Evolutionary conservation across 2,113 vertebrate species (phyloP).

Genomic region (Coptodon bakossiorum): DNA sequence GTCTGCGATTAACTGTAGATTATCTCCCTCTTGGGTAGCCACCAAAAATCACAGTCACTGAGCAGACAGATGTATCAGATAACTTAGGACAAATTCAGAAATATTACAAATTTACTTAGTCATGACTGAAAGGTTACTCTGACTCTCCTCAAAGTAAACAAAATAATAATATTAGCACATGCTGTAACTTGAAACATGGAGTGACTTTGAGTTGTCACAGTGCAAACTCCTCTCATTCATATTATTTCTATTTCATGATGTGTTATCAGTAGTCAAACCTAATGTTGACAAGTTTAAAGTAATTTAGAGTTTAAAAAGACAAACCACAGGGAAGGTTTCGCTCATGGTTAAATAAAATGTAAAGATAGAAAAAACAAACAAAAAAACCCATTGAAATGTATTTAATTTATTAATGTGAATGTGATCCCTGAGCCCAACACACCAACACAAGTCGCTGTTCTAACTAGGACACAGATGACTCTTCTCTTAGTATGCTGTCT

Average conservation of each 20-base stretch:
- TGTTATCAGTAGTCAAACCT: not conserved
- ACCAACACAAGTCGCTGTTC: not conserved
- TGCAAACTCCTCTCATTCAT: not conserved
- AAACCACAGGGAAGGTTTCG: not conserved
- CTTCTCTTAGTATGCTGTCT: not conserved
- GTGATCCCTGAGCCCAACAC: not conserved
- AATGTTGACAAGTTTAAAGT: not conserved
- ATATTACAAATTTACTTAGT: not conserved
- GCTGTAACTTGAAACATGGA: not conserved
- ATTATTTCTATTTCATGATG: not conserved
- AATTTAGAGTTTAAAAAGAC: not conserved
- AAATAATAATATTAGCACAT: not conserved
- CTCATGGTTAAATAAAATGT: not conserved
- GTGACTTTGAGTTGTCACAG: not conserved
- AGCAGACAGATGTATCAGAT: not conserved
- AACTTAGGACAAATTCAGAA: not conserved
- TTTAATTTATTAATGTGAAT: not conserved
- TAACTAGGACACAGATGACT: not conserved
- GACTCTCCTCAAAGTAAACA: not conserved
- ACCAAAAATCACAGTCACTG: not conserved
- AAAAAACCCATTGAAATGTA: accelerated
- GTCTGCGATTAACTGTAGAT: not conserved
- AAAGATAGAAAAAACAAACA: not conserved
- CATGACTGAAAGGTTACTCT: not conserved
- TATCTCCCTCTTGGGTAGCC: not conserved